Evolutionary conservation across 2,888 invertebrate genomes (phyloP), one percentile per base, ranked within the genome.

Genomic region (Trissonchulus sp.): DNA sequence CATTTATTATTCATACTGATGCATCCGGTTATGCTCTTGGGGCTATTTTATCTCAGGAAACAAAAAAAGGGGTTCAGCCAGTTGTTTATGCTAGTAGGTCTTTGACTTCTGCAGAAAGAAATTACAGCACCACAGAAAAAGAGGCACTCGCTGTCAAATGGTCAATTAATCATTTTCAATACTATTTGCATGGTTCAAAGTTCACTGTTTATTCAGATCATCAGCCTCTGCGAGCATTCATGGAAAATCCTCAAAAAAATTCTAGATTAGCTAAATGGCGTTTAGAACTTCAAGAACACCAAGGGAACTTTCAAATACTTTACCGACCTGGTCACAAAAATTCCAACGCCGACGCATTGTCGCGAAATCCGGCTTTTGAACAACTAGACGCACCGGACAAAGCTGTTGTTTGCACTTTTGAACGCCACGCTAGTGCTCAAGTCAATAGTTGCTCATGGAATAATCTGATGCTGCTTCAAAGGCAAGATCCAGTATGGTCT

Each of bases 51-150:
- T 65, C 65, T 34, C 65, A 65, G 31, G 34, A 65, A 30, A 65
- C 65, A 8, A 34, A 65, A 8, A n/a, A 3, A n/a, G 65, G 65
- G 15, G 65, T 65, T 8, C 8, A 65, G 31, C 65, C 65, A n/a
- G n/a, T 65, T 8, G 65, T 34, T 30, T 65, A 65, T 65, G 65
- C 65, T 30, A 65, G 65, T 34, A 65, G 34, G 65, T 30, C 65
- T 18, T 34, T 65, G 15, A 3, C 34, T 30, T 8, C 15, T 3
- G 28, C 28, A 18, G 31, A 65, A 65, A 3, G 65, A 15, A 8
- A 30, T 30, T 65, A 65, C 65, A 8, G 31, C 8, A 15, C 65
- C 3, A 65, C 34, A 30, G 65, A 65, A 65, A n/a, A 3, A 8
- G 65, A 65, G 31, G 15, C 18, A 18, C 31, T 18, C 8, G 65